These are phyloP conservation scores for Melipona bicolor DNA, from an alignment of 2,888 invertebrate species.

Conservation along the genomic window DNA sequence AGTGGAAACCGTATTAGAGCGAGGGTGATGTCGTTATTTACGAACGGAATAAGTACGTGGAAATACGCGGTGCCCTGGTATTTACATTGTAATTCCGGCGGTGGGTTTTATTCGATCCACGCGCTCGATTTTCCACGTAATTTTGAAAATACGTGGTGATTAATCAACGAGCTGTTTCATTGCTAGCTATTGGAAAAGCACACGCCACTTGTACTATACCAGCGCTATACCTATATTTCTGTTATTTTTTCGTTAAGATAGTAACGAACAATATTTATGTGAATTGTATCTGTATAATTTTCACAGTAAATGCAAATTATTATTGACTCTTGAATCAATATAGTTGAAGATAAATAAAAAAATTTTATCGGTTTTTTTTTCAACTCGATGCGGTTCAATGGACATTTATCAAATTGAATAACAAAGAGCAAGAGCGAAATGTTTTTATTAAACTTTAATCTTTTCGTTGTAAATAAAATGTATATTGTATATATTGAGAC, in stretches of 20 bases:
- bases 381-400: background rate
- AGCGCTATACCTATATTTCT: background rate
- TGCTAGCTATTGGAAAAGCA: background rate
- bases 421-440: background rate
- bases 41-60: slow-evolving; percentile 2
- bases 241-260: background rate
- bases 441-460: background rate
- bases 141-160: background rate
- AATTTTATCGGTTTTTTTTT: background rate
- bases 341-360: background rate
- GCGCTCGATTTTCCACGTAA: background rate
- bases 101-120: background rate
- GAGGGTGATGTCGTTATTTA: slow-evolving; percentile 14
- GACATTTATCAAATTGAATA: background rate
- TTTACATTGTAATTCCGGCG: slow-evolving; percentile 19
- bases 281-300: background rate
- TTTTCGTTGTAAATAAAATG: background rate
- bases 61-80: background rate
- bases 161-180: slow-evolving; percentile 10
- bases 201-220: background rate
- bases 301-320: background rate
- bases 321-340: background rate
- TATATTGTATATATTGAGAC: background rate
- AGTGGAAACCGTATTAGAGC: slow-evolving; percentile 12
- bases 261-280: background rate